These are phyloP conservation scores for Habropoda laboriosa DNA, from an alignment of 1,140 invertebrate genomes.

Conservation along the genomic window DNA sequence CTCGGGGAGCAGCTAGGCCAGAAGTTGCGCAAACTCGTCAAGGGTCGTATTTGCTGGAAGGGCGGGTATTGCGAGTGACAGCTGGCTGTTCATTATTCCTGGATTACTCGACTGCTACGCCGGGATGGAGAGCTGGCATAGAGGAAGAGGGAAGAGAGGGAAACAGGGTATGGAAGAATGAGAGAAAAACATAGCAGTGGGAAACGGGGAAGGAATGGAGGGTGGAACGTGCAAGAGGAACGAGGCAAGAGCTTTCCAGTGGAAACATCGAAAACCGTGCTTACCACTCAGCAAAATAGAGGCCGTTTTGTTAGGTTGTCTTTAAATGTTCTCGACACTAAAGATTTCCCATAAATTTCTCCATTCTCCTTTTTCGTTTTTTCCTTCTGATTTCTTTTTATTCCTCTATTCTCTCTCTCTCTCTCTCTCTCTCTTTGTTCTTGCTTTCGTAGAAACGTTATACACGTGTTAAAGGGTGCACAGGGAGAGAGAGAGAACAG, in stretches of 20 bases:
- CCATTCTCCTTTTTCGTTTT: neutral
- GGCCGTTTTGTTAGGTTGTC: conserved; percentile 50
- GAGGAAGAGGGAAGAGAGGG: conserved; percentile 44
- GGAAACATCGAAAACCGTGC: conserved; percentile 63
- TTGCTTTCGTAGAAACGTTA: neutral
- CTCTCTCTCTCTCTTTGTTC: too few relatives aligned
- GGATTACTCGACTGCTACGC: conserved; percentile 72
- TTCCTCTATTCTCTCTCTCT: neutral
- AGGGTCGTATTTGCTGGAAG: conserved; percentile 70
- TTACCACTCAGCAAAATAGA: conserved; percentile 55
- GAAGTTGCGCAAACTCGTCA: conserved; percentile 72
- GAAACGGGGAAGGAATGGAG: conserved; percentile 49
- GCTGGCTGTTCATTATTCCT: conserved; percentile 79
- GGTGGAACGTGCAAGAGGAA: conserved; percentile 31
- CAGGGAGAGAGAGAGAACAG: neutral
- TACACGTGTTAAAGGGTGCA: neutral
- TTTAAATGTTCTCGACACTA: conserved; percentile 46
- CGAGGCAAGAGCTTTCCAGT: conserved; percentile 36
- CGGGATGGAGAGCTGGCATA: conserved; percentile 49
- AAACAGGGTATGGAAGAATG: conserved; percentile 54
- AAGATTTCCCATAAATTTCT: conserved; percentile 45
- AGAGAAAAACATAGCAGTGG: conserved; percentile 56
- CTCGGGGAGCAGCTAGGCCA: conserved; percentile 56
- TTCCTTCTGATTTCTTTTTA: too few relatives aligned
- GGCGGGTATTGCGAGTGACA: conserved; percentile 76